Evolutionary conservation across 2,888 invertebrate genomes (phyloP).

Genomic region (Agapetus fuscipes): DNA sequence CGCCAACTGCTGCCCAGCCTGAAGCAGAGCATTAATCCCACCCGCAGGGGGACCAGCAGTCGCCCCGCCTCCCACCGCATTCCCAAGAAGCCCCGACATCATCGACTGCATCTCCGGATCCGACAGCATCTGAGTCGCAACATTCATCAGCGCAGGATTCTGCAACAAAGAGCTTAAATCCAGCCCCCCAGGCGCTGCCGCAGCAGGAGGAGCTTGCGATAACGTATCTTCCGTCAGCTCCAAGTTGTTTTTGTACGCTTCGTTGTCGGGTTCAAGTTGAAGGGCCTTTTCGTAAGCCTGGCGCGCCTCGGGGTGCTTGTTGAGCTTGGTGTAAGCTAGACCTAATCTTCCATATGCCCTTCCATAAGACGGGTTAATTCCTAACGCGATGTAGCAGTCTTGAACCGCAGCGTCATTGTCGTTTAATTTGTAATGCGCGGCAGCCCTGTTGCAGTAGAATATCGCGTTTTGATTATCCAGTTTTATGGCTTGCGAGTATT

Average conservation of each 20-base stretch:
- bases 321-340: slow-evolving; percentile 75
- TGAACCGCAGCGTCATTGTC: slow-evolving; percentile 75
- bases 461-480: slow-evolving; percentile 84
- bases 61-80: slow-evolving; percentile 30
- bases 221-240: slow-evolving; percentile 67
- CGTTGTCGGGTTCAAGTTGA: slow-evolving; percentile 86
- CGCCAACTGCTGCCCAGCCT: slow-evolving; percentile 71
- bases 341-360: slow-evolving; percentile 93
- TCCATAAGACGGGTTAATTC: slow-evolving; percentile 83
- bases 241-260: slow-evolving; percentile 80
- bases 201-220: slow-evolving; percentile 15
- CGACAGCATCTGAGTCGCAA: slow-evolving; percentile 77
- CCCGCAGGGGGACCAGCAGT: slow-evolving; percentile 24
- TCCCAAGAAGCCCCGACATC: slow-evolving; percentile 50
- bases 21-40: slow-evolving; percentile 36
- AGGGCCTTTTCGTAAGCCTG: slow-evolving; percentile 81
- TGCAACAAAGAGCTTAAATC: slow-evolving; percentile 60
- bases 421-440: slow-evolving; percentile 84
- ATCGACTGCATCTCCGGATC: slow-evolving; percentile 77
- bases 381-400: slow-evolving; percentile 84
- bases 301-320: slow-evolving; percentile 74
- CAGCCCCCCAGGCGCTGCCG: slow-evolving; percentile 26
- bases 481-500: slow-evolving; percentile 83
- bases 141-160: slow-evolving; percentile 73
- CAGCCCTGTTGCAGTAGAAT: slow-evolving; percentile 95